Evolutionary conservation across 2,797 vertebrate genomes (phyloP), one percentile per base, ranked within the genome.

Genomic region (Taeniopygia guttata): DNA sequence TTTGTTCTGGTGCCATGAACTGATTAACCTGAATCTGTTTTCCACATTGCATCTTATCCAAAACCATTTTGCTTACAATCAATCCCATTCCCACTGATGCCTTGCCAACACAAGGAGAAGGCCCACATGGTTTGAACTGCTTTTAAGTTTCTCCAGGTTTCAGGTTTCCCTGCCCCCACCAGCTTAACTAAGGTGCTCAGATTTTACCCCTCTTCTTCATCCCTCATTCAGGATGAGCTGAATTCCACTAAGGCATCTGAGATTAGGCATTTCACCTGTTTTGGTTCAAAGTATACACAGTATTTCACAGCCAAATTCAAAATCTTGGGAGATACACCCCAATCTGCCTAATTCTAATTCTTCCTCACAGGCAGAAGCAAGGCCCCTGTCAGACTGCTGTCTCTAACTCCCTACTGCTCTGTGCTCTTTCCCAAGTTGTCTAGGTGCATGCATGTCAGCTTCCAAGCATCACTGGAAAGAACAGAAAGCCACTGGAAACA

Each of bases 301-400:
- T 25, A 74, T 59, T 84, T 67, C 43, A 78, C 16, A 88, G 62
- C 20, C 13, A 38, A 5, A 66, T 16, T 12, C 67, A 82, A 70
- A 66, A 55, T 8, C n/a, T 42, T 18, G 10, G 22, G 27, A 79
- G 14, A 43, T 15, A 21, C 3, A 42, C 20, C 20, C 1, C 9
- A 17, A 30, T 49, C 48, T 75, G 26, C 40, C 66, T 30, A 58
- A 66, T 42, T 67, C 34, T 62, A 13, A 26, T 34, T 21, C 13
- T 21, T 63, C 36, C 27, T 89, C 49, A 20, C 30, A 34, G 20
- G 32, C 30, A 88, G 62, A 49, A 17, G 9, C 40, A 52, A 62
- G 34, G 32, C 38, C 30, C 10, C 18, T 30, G 0, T 8, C n/a
- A 54, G 56, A 23, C 19, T n/a, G 22, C 46, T 26, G 4, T 4